Percentiles rank a stretch among this genome's conserved stretches.
These are phyloP conservation scores for Chrysolina americana DNA, from an alignment of 2,888 invertebrate genomes.

Conservation along the genomic window DNA sequence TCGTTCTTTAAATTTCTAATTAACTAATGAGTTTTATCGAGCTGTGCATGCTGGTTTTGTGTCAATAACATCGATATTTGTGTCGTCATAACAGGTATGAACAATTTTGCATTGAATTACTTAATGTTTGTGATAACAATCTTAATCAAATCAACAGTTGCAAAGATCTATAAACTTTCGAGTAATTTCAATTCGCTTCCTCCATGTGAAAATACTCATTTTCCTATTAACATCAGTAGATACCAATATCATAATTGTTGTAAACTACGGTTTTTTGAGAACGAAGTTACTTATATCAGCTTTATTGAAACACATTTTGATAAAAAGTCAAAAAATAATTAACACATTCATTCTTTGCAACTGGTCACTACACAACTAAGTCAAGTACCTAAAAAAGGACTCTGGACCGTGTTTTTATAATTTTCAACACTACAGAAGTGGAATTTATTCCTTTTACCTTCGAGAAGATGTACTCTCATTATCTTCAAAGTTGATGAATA, in stretches of 20 bases:
- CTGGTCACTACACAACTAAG: not conserved
- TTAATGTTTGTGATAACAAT: conserved; percentile 8
- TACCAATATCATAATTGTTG: too few species aligned
- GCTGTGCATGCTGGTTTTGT: conserved; percentile 4
- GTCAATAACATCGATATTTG: not conserved
- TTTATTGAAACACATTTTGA: too few species aligned
- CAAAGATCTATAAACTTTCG: not conserved
- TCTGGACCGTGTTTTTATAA: not conserved
- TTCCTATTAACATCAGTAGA: too few species aligned
- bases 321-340: too few species aligned
- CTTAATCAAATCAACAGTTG: not conserved
- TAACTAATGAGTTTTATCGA: not conserved
- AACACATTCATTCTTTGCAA: not conserved
- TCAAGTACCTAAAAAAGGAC: not conserved
- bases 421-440: too few species aligned
- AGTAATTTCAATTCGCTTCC: too few species aligned
- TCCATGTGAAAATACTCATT: too few species aligned
- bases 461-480: too few species aligned
- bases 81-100: conserved; percentile 4
- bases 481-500: too few species aligned
- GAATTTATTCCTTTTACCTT: too few species aligned
- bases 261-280: too few species aligned
- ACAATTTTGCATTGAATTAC: not conserved
- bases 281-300: too few species aligned
- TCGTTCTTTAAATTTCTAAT: not conserved